Evolutionary conservation across 2,113 vertebrate species (phyloP).

Genomic region (Eurystomus gularis): DNA sequence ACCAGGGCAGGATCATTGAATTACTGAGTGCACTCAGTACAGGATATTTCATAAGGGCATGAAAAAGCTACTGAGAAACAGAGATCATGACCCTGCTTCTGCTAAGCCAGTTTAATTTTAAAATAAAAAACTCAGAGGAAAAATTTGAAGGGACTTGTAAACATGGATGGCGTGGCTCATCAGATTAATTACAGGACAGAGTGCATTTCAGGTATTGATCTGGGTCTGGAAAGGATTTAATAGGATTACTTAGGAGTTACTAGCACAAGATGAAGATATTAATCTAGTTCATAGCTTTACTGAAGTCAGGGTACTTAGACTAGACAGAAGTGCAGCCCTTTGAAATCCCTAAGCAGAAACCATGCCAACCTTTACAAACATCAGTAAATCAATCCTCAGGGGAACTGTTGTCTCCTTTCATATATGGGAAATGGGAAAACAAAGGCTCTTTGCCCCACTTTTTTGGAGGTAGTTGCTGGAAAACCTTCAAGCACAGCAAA

Average conservation of each 20-base stretch:
- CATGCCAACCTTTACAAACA: background rate
- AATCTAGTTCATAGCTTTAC: conserved; percentile 6
- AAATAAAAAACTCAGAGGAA: conserved; percentile 43
- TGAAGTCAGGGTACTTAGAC: conserved; percentile 7
- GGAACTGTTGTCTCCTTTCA: background rate
- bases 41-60: conserved; percentile 23
- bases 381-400: background rate
- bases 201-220: conserved; percentile 54
- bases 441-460: background rate
- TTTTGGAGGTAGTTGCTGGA: background rate
- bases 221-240: conserved; percentile 37
- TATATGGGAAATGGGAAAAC: background rate
- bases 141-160: background rate
- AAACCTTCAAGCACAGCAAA: background rate
- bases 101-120: conserved; percentile 32
- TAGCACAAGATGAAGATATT: conserved; percentile 25
- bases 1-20: background rate
- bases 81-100: conserved; percentile 12
- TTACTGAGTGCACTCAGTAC: background rate
- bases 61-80: conserved; percentile 14
- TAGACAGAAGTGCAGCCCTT: background rate
- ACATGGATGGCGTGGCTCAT: background rate
- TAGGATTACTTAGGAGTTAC: conserved; percentile 35
- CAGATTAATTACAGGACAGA: conserved; percentile 52
- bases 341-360: background rate